phyloP scores from a whole-genome alignment of 2,888 invertebrate species.

The Drosophila helvetica region DNA sequence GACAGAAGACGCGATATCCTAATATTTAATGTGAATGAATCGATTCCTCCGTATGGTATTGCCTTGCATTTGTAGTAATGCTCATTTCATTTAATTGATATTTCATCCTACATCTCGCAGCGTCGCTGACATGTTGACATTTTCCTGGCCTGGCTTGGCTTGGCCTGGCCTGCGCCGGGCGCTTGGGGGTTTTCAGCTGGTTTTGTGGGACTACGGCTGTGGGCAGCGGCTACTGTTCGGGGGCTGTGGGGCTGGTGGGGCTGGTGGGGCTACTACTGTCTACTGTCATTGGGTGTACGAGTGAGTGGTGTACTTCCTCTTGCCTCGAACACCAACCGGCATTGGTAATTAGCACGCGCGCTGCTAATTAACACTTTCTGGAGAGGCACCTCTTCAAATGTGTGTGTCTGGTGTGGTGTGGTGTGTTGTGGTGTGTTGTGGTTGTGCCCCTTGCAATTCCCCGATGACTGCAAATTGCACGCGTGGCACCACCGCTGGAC shows the following conservation, averaged over 20 bases:
- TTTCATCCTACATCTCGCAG: constrained; percentile 24
- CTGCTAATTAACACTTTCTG: constrained; percentile 65
- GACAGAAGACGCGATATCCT: too few species aligned
- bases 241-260: not conserved
- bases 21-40: too few species aligned
- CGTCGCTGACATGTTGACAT: constrained; percentile 38
- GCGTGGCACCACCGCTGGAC: constrained; percentile 53
- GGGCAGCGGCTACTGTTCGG: not conserved
- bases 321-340: constrained; percentile 26
- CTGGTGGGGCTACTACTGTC: constrained; percentile 9
- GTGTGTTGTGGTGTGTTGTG: constrained; percentile 30
- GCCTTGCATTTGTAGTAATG: not conserved
- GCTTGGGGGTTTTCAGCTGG: constrained; percentile 8
- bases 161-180: constrained; percentile 15
- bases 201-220: constrained; percentile 4
- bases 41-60: not conserved
- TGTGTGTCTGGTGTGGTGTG: not conserved
- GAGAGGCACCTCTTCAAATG: constrained; percentile 17
- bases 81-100: constrained; percentile 20
- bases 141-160: constrained; percentile 13
- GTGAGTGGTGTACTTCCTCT: not conserved
- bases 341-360: constrained; percentile 70
- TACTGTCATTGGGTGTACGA: constrained; percentile 36
- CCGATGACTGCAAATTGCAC: constrained; percentile 60
- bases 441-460: constrained; percentile 51